Base-by-base conservation (phyloP, 1,140 invertebrate species). In the Sycobia sp. region DNA sequence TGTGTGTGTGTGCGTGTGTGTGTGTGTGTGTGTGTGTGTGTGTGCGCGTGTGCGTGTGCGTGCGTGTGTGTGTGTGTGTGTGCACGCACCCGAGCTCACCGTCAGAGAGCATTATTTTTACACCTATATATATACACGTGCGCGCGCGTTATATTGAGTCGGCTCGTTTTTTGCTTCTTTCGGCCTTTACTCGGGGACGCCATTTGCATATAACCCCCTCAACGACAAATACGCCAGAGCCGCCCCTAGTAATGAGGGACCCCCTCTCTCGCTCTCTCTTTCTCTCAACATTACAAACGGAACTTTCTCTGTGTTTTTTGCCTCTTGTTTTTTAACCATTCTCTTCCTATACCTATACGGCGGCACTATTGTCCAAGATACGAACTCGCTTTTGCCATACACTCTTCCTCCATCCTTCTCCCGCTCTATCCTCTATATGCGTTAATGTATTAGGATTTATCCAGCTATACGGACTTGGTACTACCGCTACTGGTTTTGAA, bases 141-240 rank as follows among this genome's bases (percentile, higher is more conserved):
- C n/a, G 29, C 13, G 27, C 43, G 16, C 25, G 22, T 32, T n/a
- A 50, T 51, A 71, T 67, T 69, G 69, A 70, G 69, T 32, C 68
- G 68, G 67, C 69, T 67, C 73, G 70, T 74, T 75, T 63, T 75
- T 73, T 70, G 69, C 39, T 67, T 69, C 69, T 66, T 67, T 70
- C 51, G 71, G n/a, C 56, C 64, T 68, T 68, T 69, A 9, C 23
- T 55, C 71, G 71, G 69, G 69, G 61, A 73, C 74, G 74, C 73
- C 76, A 80, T 80, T 80, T 80, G 77, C 76, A 78, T 79, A 77
- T 73, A 73, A 71, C 70, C 76, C 76, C 76, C 76, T 79, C 77
- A 80, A 78, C 76, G 74, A 78, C 73, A 79, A 78, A 77, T 78
- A 80, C 67, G 76, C 73, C 71, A 73, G 71, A 73, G 74, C 72